Conservation (phyloP, 2,113 vertebrate species). For the Ammospiza nelsoni region DNA sequence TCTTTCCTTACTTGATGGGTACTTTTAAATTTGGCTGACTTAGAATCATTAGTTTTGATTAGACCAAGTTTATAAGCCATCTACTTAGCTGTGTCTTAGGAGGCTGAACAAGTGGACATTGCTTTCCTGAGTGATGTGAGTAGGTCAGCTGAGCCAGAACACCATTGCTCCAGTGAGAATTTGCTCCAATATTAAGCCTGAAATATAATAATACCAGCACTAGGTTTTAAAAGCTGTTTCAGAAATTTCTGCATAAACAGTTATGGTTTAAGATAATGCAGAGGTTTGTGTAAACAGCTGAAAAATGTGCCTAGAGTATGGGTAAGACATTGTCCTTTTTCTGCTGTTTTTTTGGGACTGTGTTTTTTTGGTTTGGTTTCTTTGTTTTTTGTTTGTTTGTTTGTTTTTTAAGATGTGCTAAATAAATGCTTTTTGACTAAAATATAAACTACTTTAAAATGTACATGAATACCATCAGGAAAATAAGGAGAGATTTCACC, state of each 20-base stretch:
- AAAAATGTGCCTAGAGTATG: neutral
- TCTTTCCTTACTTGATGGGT: neutral
- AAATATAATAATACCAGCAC: neutral
- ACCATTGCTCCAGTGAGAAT: neutral
- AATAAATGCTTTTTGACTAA: neutral
- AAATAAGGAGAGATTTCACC: constrained; percentile 16
- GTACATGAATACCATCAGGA: neutral
- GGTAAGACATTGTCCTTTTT: neutral
- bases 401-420: neutral
- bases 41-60: neutral
- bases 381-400: neutral
- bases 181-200: neutral
- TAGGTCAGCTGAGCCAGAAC: neutral
- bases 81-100: neutral
- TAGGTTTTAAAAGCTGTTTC: neutral
- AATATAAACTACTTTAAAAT: constrained; percentile 13
- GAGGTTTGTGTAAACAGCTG: neutral
- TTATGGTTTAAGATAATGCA: neutral
- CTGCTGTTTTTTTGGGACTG: rapidly evolving
- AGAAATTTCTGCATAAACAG: neutral
- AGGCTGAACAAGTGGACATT: neutral
- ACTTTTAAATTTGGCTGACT: constrained; percentile 15
- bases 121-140: neutral
- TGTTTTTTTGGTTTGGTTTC: neutral
- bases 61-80: constrained; percentile 2